These are phyloP conservation scores for Helarctos malayanus DNA, from an alignment of 2,797 vertebrate species.

Conservation along the genomic window DNA sequence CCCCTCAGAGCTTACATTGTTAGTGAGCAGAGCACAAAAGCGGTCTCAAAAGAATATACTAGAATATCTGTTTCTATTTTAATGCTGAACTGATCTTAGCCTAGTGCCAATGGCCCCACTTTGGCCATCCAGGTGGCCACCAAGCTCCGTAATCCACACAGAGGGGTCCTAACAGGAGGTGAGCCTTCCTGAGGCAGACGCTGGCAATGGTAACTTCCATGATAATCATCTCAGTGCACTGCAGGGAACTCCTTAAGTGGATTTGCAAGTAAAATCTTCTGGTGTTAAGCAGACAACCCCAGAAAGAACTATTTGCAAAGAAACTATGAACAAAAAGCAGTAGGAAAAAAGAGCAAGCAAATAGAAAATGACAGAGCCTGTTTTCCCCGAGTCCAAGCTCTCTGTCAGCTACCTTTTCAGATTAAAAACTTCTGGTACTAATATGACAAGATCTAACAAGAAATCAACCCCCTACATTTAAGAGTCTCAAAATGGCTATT, in stretches of 20 bases:
- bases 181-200: background rate
- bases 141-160: background rate
- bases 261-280: background rate
- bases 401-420: background rate
- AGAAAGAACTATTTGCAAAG: background rate
- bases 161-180: no score
- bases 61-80: background rate
- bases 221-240: background rate
- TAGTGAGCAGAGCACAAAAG: background rate
- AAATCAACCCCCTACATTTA: background rate
- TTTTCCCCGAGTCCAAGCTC: fast-evolving
- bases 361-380: fast-evolving
- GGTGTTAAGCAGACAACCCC: background rate
- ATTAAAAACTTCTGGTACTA: background rate
- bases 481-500: background rate
- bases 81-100: background rate
- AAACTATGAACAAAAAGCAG: background rate
- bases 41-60: background rate
- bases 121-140: background rate
- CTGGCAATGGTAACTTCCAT: background rate
- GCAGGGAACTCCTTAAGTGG: background rate
- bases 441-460: background rate
- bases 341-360: no score
- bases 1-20: background rate
- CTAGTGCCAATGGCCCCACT: no score